Conservation (phyloP, 2,113 vertebrate genomes). For the Alaudala cheleensis region DNA sequence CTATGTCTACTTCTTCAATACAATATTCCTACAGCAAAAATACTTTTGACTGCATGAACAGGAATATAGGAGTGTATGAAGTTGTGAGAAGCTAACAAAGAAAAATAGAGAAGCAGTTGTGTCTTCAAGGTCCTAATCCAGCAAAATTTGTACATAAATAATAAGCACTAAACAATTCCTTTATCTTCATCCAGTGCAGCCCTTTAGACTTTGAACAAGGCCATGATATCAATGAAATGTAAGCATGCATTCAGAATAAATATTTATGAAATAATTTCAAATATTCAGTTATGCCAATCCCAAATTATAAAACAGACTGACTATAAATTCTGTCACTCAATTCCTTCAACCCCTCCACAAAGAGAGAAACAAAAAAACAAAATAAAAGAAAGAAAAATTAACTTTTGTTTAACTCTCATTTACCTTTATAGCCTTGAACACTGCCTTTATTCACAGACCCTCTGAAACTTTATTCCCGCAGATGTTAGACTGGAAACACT, state of each 20-base stretch:
- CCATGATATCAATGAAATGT: background rate
- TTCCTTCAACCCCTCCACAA: background rate
- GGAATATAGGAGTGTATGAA: background rate
- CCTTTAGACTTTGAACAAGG: background rate
- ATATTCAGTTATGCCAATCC: background rate
- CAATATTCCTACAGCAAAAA: background rate
- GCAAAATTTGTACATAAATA: background rate
- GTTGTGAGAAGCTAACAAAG: background rate
- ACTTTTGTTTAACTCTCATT: background rate
- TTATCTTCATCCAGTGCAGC: background rate
- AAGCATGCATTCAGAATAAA: background rate
- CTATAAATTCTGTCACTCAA: background rate
- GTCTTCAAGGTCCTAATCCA: background rate
- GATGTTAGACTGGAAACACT: background rate
- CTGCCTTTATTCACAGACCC: background rate
- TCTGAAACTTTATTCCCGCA: background rate
- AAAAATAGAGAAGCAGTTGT: background rate
- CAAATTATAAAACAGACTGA: background rate
- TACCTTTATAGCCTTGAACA: background rate
- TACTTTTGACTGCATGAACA: background rate
- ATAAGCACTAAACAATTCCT: background rate
- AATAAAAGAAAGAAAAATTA: background rate
- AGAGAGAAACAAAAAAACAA: background rate
- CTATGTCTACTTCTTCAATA: background rate
- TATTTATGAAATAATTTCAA: background rate